Conservation (phyloP, 2,888 invertebrate genomes). For the Capitulum mitella region DNA sequence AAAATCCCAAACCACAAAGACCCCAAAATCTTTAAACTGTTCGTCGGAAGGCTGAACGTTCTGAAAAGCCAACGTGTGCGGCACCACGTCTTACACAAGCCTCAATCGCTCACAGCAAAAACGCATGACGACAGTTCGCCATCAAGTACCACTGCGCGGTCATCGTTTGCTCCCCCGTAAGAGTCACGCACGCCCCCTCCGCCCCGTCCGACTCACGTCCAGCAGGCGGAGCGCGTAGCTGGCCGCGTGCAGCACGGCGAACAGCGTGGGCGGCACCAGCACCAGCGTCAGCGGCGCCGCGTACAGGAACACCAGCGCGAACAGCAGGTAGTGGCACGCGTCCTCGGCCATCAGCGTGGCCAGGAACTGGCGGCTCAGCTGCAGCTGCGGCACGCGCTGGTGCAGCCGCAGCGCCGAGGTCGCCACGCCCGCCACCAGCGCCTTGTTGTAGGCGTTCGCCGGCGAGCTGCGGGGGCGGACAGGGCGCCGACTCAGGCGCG, state of each 20-base stretch:
- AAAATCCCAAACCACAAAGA: too few relatives aligned
- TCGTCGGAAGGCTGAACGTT: too few relatives aligned
- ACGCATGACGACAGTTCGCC: too few relatives aligned
- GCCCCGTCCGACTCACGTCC: slow-evolving; percentile 72
- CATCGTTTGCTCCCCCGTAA: too few relatives aligned
- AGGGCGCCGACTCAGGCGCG: not conserved
- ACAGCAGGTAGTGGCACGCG: slow-evolving; percentile 93
- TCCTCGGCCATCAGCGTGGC: slow-evolving; percentile 44
- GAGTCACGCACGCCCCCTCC: not conserved
- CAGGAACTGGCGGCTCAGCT: slow-evolving; percentile 75
- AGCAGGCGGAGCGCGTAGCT: slow-evolving; percentile 82
- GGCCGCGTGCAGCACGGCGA: slow-evolving; percentile 84
- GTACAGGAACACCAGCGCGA: slow-evolving; percentile 87
- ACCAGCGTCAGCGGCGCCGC: slow-evolving; percentile 74
- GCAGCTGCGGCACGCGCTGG: slow-evolving; percentile 80
- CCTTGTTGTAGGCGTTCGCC: slow-evolving; percentile 66
- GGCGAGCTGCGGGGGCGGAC: slow-evolving; percentile 32
- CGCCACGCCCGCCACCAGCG: slow-evolving; percentile 87
- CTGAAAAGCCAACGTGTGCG: too few relatives aligned
- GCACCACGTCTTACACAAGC: too few relatives aligned
- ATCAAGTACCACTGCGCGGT: too few relatives aligned
- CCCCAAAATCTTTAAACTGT: too few relatives aligned
- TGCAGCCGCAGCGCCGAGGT: slow-evolving; percentile 90
- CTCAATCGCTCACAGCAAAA: too few relatives aligned
- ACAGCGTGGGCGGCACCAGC: slow-evolving; percentile 80